Evolutionary conservation across 2,888 invertebrate genomes (phyloP).

Genomic region (Toxonevra muliebris): DNA sequence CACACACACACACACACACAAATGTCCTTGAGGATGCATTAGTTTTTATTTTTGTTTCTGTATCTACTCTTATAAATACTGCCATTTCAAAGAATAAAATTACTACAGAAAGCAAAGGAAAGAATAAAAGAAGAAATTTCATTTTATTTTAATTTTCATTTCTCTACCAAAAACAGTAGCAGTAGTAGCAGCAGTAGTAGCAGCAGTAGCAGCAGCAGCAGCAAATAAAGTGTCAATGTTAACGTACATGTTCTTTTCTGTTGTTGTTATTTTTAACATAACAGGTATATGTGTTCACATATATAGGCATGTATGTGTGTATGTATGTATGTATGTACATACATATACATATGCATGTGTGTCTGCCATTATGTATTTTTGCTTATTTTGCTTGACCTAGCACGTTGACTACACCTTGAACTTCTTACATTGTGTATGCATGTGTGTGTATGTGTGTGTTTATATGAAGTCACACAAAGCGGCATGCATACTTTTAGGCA

Average conservation of each 20-base stretch:
- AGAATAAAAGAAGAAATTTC: neutral
- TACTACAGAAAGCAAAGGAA: neutral
- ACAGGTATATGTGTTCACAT: neutral
- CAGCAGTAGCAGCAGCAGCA: neutral
- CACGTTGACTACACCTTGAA: slow-evolving; percentile 4
- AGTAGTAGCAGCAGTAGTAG: too few species aligned
- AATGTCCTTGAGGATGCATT: neutral
- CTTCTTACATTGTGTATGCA: slow-evolving; percentile 3
- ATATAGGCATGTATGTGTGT: neutral
- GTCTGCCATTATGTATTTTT: too few species aligned
- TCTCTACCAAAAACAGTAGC: too few species aligned
- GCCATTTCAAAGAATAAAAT: neutral
- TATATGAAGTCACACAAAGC: neutral
- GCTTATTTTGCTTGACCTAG: neutral
- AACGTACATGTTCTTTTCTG: neutral
- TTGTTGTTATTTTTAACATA: too few species aligned
- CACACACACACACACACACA: too few species aligned
- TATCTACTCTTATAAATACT: too few species aligned
- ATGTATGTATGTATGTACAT: neutral
- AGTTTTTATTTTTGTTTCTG: too few species aligned
- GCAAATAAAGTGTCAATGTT: slow-evolving; percentile 4
- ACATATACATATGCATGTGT: neutral
- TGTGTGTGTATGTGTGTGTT: too few species aligned
- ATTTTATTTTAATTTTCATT: too few species aligned
- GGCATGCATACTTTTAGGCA: slow-evolving; percentile 22